Evolutionary conservation across 2,797 vertebrate genomes (phyloP).

Genomic region (Tokudaia tokunoshimensis): DNA sequence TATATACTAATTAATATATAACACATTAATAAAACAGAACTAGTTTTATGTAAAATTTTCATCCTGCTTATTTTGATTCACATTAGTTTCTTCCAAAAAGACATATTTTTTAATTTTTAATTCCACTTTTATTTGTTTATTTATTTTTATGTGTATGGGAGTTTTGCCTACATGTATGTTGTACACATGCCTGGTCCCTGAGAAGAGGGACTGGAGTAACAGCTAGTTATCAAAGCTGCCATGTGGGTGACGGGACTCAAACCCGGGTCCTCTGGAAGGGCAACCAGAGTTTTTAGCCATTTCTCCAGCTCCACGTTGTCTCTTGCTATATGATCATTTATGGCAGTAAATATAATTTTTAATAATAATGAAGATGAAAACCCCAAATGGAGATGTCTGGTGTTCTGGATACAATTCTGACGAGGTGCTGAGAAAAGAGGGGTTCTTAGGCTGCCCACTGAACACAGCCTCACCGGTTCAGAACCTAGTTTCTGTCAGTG

Average conservation of each 20-base stretch:
- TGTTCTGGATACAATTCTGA: neutral
- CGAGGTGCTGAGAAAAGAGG: neutral
- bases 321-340: neutral
- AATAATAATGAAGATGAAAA: neutral
- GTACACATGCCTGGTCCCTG: neutral
- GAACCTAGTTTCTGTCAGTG: neutral
- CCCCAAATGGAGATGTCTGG: neutral
- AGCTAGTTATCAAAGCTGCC: neutral
- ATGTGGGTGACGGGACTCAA: neutral
- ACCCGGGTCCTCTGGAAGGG: neutral
- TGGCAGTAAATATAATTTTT: neutral
- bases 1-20: neutral
- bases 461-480: neutral
- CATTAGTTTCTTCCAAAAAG: neutral
- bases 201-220: neutral
- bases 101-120: neutral
- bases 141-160: neutral
- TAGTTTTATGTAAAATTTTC: neutral
- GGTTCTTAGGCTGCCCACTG: neutral
- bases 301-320: neutral
- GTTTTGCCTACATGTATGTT: neutral
- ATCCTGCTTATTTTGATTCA: neutral
- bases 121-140: neutral
- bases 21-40: conserved; percentile 5
- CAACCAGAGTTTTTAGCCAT: neutral